phyloP scores from a whole-genome alignment of 2,113 vertebrate species.

The Procapra przewalskii region DNA sequence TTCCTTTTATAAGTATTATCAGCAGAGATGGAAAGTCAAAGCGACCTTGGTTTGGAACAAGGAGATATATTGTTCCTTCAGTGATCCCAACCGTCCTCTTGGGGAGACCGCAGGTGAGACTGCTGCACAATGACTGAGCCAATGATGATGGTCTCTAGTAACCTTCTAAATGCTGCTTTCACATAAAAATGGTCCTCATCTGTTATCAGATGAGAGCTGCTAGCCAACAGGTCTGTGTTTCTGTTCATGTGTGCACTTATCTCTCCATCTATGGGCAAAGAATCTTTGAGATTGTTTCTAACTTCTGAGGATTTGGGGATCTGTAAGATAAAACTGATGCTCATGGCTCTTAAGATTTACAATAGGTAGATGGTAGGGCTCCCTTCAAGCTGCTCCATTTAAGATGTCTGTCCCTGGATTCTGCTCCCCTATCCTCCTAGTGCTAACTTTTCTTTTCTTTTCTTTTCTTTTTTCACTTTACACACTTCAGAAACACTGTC shows the following conservation, averaged over 20 bases:
- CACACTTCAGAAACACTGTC: not conserved
- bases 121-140: not conserved
- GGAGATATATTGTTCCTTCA: not conserved
- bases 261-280: not conserved
- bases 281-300: not conserved
- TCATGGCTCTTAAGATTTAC: not conserved
- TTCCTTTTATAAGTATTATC: not conserved
- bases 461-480: not conserved
- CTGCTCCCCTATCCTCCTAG: not conserved
- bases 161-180: rapidly evolving
- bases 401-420: not conserved
- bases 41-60: not conserved
- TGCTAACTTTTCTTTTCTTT: not conserved
- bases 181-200: rapidly evolving
- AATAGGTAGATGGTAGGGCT: rapidly evolving
- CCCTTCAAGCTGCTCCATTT: not conserved
- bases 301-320: not conserved
- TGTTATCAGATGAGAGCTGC: not conserved
- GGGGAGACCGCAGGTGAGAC: not conserved
- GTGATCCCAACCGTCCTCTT: rapidly evolving
- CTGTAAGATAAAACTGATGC: not conserved
- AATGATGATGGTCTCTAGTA: rapidly evolving
- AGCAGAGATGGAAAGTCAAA: not conserved
- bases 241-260: not conserved
- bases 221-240: not conserved